phyloP scores from a whole-genome alignment of 2,888 invertebrate genomes.

The Torymus tubicola region DNA sequence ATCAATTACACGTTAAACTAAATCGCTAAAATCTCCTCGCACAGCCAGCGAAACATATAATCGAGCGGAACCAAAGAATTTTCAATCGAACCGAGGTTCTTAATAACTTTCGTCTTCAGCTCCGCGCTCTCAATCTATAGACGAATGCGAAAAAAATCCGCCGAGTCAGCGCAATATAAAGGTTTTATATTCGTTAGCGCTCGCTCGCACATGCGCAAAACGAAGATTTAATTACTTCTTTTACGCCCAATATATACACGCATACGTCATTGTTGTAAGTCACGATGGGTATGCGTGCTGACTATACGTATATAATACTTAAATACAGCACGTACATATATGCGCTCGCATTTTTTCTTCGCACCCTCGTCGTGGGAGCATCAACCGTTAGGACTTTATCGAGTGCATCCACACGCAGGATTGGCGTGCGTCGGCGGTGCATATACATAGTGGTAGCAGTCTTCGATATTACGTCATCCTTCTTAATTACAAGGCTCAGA shows the following conservation, averaged over 20 bases:
- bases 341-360: constrained; percentile 13
- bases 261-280: constrained; percentile 48
- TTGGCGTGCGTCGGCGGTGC: not conserved
- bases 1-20: too few relatives aligned
- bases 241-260: constrained; percentile 31
- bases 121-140: not conserved
- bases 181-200: not conserved
- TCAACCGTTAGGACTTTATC: constrained; percentile 47
- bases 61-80: too few relatives aligned
- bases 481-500: constrained; percentile 47
- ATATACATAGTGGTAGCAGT: not conserved
- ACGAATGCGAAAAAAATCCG: constrained; percentile 23
- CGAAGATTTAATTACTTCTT: constrained; percentile 48
- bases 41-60: too few relatives aligned
- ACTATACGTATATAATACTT: too few relatives aligned
- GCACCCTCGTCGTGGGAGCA: constrained; percentile 21
- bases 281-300: constrained; percentile 19
- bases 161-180: constrained; percentile 35
- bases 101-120: constrained; percentile 7
- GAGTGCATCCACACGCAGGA: constrained; percentile 44
- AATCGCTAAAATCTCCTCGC: too few relatives aligned
- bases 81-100: constrained; percentile 9
- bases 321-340: too few relatives aligned
- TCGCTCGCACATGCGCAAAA: constrained; percentile 28
- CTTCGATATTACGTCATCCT: constrained; percentile 54